phyloP scores from a whole-genome alignment of 2,888 invertebrate species.

The Geotrupes spiniger region DNA sequence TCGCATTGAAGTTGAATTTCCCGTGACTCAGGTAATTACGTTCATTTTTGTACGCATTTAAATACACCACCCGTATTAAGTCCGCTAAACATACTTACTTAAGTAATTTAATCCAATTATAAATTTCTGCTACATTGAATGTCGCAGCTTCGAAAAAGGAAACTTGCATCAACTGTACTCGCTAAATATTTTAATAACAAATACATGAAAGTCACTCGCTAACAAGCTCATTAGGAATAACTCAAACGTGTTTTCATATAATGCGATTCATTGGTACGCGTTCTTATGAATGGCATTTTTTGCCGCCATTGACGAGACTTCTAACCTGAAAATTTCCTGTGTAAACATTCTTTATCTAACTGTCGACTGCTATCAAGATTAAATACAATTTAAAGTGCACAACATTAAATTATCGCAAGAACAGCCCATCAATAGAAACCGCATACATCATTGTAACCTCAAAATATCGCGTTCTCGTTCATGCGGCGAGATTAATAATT shows the following conservation, averaged over 20 bases:
- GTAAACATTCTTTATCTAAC: no score
- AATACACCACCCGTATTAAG: no score
- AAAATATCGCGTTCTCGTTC: constrained; percentile 1
- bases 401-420: constrained; percentile 19
- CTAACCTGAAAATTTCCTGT: no score
- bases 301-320: no score
- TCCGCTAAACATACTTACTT: neutral
- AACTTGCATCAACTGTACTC: constrained; percentile 11
- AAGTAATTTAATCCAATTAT: constrained; percentile 19
- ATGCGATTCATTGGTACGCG: no score
- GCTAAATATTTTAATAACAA: constrained; percentile 10
- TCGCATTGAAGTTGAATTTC: no score
- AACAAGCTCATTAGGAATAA: constrained; percentile 16
- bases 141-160: constrained; percentile 13
- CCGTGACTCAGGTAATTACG: no score
- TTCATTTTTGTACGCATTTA: no score
- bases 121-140: constrained; percentile 27
- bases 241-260: neutral
- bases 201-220: constrained; percentile 5
- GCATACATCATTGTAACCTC: constrained; percentile 21
- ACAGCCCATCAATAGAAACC: constrained; percentile 24
- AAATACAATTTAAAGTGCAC: constrained; percentile 5
- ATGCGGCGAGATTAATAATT: no score
- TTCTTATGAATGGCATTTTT: no score
- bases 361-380: neutral